Conservation (phyloP, 2,113 vertebrate species). For the Solea senegalensis region DNA sequence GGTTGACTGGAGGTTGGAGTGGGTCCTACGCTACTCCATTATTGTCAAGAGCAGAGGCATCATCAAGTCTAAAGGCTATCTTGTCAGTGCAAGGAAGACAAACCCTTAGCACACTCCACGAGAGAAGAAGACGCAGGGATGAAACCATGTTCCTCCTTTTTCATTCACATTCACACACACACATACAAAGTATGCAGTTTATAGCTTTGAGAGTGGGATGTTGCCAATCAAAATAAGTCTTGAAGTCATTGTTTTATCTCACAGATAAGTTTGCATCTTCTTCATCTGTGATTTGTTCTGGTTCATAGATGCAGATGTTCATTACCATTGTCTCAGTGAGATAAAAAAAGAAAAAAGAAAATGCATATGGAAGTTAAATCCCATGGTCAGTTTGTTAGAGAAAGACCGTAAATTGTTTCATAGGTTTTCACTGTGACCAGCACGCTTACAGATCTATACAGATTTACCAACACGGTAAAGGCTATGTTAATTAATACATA, state of each 20-base stretch:
- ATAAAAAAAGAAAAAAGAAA: neutral
- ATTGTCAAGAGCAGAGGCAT: conserved; percentile 98
- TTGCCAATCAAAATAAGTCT: conserved; percentile 17
- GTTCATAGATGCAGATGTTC: conserved; percentile 26
- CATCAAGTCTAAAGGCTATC: conserved; percentile 98
- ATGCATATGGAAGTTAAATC: conserved; percentile 8
- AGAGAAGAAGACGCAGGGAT: conserved; percentile 33
- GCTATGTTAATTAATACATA: conserved; percentile 17
- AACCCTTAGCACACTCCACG: conserved; percentile 57
- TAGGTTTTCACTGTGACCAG: neutral
- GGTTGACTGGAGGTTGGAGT: conserved; percentile 89
- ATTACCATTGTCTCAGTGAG: conserved; percentile 16
- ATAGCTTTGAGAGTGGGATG: conserved; percentile 16
- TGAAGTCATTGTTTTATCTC: conserved; percentile 34
- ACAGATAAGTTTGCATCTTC: conserved; percentile 14
- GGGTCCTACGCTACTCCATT: conserved; percentile 95
- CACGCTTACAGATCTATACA: conserved; percentile 1
- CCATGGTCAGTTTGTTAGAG: conserved; percentile 4
- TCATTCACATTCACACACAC: conserved; percentile 14
- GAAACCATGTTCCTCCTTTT: conserved; percentile 57
- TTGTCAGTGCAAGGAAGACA: conserved; percentile 90
- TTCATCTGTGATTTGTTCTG: conserved; percentile 17
- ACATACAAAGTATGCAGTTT: conserved; percentile 16
- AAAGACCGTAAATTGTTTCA: neutral
- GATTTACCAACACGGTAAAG: conserved; percentile 2